These are phyloP conservation scores for Isurus oxyrinchus DNA, from an alignment of 2,113 vertebrate genomes.

Conservation along the genomic window DNA sequence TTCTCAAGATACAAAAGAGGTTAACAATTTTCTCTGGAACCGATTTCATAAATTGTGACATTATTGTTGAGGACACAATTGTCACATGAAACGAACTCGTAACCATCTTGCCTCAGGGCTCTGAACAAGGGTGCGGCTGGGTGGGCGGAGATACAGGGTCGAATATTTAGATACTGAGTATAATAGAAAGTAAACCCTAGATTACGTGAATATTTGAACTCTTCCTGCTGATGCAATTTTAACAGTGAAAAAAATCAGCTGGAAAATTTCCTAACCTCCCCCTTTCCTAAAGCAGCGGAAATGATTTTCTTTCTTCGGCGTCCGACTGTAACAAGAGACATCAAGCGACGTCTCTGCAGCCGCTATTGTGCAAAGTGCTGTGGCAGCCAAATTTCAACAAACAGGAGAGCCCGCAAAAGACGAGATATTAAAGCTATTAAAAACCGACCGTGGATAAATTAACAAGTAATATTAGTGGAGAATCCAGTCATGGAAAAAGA, in stretches of 20 bases:
- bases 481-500: background rate
- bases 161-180: background rate
- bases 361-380: constrained; percentile 15
- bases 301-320: background rate
- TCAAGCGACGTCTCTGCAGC: background rate
- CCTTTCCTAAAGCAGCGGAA: background rate
- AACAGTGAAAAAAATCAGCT: background rate
- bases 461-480: background rate
- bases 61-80: background rate
- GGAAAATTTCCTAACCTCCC: background rate
- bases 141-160: constrained; percentile 6
- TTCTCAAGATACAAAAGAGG: background rate
- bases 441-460: background rate
- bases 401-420: background rate
- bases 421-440: background rate
- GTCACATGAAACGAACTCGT: background rate
- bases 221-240: background rate
- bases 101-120: background rate
- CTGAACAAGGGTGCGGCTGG: background rate
- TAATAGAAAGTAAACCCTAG: background rate
- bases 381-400: background rate
- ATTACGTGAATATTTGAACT: background rate
- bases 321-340: background rate
- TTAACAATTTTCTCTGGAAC: background rate
- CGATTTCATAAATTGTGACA: background rate